phyloP scores from a whole-genome alignment of 2,113 vertebrate species.

The Pitta sordida region DNA sequence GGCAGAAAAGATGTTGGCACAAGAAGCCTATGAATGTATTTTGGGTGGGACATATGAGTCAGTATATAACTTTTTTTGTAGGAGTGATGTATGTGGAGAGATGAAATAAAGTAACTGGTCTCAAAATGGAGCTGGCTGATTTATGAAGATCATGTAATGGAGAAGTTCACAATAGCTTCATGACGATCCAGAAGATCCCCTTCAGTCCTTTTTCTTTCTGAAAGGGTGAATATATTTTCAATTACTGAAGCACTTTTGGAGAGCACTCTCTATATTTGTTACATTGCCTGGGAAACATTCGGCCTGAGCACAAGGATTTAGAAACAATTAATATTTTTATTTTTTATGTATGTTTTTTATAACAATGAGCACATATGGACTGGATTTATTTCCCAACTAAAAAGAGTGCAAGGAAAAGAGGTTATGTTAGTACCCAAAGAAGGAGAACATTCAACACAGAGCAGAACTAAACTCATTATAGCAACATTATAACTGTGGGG shows the following conservation, averaged over 20 bases:
- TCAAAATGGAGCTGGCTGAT: not conserved
- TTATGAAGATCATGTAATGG: not conserved
- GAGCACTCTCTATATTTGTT: not conserved
- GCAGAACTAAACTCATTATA: not conserved
- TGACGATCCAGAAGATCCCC: not conserved
- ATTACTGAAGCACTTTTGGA: not conserved
- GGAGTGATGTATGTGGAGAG: not conserved
- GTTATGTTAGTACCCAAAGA: not conserved
- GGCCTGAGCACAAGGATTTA: not conserved
- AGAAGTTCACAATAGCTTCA: not conserved
- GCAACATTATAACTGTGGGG: not conserved
- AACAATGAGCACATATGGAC: not conserved
- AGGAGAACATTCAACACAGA: not conserved
- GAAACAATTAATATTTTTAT: not conserved
- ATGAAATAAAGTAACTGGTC: not conserved
- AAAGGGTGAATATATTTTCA: not conserved
- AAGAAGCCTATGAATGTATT: not conserved
- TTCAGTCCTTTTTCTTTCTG: not conserved
- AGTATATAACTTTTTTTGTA: not conserved
- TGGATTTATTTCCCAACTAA: constrained; percentile 5
- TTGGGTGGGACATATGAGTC: not conserved
- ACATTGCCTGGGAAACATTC: not conserved
- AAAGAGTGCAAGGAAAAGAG: not conserved
- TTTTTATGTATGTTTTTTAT: constrained; percentile 10
- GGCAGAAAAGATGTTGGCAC: not conserved